Evolutionary conservation across 2,113 vertebrate genomes (phyloP), one percentile per base, ranked within the genome.

Genomic region (Catharus bicknelli): DNA sequence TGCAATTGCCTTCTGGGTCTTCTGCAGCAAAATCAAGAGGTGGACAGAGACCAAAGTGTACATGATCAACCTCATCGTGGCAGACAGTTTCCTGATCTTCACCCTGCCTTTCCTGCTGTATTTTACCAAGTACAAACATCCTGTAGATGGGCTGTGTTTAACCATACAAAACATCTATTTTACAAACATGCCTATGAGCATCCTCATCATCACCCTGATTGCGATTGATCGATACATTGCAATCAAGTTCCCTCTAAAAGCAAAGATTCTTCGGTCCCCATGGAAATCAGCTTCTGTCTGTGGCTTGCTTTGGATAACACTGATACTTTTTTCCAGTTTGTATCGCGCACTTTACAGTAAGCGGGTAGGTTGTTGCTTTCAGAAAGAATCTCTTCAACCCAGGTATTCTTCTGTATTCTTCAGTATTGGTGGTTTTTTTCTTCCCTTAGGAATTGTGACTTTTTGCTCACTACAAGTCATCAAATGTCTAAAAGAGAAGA

Each of bases 21-120:
- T 98, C 90, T 97, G 95, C 93, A 78, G 75, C 81, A 97, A 83
- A 57, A 40, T 97, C 92, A 96, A 54, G 64, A 95, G 36, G 2
- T 98, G 98, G 98, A 98, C 96, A 0, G 97, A 98, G 95, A 97
- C 98, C 34, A 97, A 93, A 36, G 54, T 98, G 67, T 98, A 98
- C 91, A 97, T 98, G 97, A 96, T 90, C 90, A 98, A 96, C 87
- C 97, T 98, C 77, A 90, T 97, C 2, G 3, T 91, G 1, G 96
- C 98, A 0, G 98, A 98, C 94, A 95, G 95, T 26, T 95, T 91
- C 48, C 88, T 98, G 64, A 95, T 98, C n/a, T 88, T 97, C 13
- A 51, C 91, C 17, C 40, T 98, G 58, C 98, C 98, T 34, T 97
- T 98, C 36, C 15, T 97, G 53, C 74, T 97, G 1, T 15, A 72